Conservation (phyloP, 2,888 invertebrate species). For the Agapetus fuscipes region DNA sequence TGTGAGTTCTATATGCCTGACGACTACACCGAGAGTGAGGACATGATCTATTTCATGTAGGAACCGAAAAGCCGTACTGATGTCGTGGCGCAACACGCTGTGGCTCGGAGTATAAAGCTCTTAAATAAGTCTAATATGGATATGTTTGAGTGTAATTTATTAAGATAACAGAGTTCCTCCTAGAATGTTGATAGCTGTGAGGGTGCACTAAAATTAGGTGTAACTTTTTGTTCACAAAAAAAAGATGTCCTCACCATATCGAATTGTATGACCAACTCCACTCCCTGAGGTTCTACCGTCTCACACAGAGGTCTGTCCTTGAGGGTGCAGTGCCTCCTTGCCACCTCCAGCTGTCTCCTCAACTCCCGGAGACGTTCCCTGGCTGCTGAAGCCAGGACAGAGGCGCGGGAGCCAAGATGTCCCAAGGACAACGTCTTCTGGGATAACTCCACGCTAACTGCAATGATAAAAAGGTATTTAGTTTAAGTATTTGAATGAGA, state of each 20-base stretch:
- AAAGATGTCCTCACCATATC: slow-evolving; percentile 55
- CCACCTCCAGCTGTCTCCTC: slow-evolving; percentile 46
- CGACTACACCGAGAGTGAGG: too few species aligned
- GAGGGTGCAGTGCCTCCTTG: slow-evolving; percentile 55
- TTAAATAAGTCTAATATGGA: too few species aligned
- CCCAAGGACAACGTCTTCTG: slow-evolving; percentile 46
- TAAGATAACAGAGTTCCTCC: too few species aligned
- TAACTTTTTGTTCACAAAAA: too few species aligned
- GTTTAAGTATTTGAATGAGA: slow-evolving; percentile 20
- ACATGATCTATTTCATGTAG: too few species aligned
- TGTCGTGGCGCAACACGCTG: too few species aligned
- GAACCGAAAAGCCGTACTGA: too few species aligned
- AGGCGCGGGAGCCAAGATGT: slow-evolving; percentile 46
- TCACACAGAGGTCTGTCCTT: slow-evolving; percentile 68
- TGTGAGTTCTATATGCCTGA: too few species aligned
- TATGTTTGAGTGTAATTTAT: too few species aligned
- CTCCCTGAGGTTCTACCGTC: slow-evolving; percentile 60
- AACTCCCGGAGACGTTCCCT: slow-evolving; percentile 51
- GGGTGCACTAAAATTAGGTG: too few species aligned
- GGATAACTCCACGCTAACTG: slow-evolving; percentile 51
- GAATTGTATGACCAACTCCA: slow-evolving; percentile 53
- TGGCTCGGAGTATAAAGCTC: too few species aligned
- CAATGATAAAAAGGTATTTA: slow-evolving; percentile 19
- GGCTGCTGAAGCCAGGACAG: slow-evolving; percentile 42
- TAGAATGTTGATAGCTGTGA: too few species aligned